phyloP scores from a whole-genome alignment of 2,113 vertebrate species.

The Pica pica region DNA sequence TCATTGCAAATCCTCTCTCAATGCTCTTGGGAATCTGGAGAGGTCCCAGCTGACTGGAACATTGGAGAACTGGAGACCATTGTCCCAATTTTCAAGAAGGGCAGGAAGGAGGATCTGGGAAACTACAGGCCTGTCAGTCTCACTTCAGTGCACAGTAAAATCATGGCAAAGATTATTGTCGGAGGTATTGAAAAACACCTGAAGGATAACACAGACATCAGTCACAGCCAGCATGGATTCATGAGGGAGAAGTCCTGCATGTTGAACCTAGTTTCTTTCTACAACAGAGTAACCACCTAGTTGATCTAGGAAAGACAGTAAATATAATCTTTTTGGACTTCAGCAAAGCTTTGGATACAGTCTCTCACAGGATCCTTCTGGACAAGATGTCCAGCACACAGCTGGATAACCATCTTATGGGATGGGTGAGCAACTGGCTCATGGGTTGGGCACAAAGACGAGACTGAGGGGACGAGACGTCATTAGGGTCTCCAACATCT shows the following conservation, averaged over 20 bases:
- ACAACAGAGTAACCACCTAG: not conserved
- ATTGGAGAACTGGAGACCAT: not conserved
- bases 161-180: not conserved
- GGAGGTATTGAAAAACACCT: not conserved
- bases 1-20: not conserved
- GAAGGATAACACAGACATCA: not conserved
- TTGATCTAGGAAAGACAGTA: not conserved
- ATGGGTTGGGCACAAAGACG: fast-evolving
- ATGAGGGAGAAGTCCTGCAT: not conserved
- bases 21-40: not conserved
- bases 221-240: fast-evolving
- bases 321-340: not conserved
- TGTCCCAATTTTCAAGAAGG: not conserved
- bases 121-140: not conserved
- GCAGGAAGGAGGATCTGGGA: too few species aligned
- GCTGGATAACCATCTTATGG: not conserved
- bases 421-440: not conserved
- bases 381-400: not conserved
- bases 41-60: not conserved
- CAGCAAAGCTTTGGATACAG: not conserved
- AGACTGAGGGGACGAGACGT: not conserved
- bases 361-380: not conserved
- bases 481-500: not conserved
- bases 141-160: not conserved
- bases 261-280: not conserved